phyloP scores from a whole-genome alignment of 1,140 invertebrate genomes.

The Sminthurinus signatus region DNA sequence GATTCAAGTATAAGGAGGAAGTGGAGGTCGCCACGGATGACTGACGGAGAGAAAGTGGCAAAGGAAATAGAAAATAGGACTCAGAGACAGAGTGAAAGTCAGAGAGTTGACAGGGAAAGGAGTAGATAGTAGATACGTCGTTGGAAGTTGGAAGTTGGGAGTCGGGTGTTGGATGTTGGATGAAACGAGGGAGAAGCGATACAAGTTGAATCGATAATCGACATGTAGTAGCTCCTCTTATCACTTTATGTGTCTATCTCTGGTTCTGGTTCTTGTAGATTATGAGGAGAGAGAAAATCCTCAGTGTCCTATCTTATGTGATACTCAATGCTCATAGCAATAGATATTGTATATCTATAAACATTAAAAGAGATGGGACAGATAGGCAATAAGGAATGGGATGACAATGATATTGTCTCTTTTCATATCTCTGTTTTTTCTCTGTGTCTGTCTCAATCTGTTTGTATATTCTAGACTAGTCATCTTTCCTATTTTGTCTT shows the following conservation, averaged over 20 bases:
- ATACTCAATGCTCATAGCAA: too few relatives aligned
- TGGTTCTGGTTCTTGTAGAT: too few relatives aligned
- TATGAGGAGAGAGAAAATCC: too few relatives aligned
- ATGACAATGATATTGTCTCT: slow-evolving; percentile 15
- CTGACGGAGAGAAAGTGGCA: neutral
- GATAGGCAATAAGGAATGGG: neutral
- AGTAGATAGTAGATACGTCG: too few relatives aligned
- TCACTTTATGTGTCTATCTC: too few relatives aligned
- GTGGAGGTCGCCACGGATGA: neutral
- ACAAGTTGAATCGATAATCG: slow-evolving; percentile 34
- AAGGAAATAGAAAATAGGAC: neutral
- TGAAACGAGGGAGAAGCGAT: slow-evolving; percentile 6
- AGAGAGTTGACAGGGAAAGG: neutral
- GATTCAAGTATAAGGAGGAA: slow-evolving; percentile 7
- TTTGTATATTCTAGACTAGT: neutral
- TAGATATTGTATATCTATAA: too few relatives aligned
- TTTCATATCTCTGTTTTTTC: slow-evolving; percentile 11
- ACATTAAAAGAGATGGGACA: too few relatives aligned
- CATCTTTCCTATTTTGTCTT: slow-evolving; percentile 5
- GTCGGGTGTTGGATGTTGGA: too few relatives aligned
- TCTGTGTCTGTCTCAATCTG: slow-evolving; percentile 1
- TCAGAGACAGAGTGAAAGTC: neutral
- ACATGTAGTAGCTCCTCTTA: too few relatives aligned
- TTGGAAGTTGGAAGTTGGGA: too few relatives aligned
- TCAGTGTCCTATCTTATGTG: too few relatives aligned